Evolutionary conservation across 2,797 vertebrate genomes (phyloP).

Genomic region (Poecilia wingei): DNA sequence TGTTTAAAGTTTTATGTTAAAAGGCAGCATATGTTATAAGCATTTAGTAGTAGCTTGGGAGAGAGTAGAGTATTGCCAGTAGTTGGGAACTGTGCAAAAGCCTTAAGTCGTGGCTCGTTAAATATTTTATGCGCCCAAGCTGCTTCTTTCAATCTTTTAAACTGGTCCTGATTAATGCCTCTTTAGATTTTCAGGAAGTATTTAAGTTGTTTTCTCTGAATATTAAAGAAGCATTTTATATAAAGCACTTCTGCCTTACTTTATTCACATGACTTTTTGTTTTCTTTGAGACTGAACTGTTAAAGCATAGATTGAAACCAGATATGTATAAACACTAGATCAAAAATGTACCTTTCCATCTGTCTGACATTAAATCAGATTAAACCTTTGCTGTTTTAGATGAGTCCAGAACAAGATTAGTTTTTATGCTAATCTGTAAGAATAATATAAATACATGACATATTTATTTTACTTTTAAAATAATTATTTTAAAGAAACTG

Average conservation of each 20-base stretch:
- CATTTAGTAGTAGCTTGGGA: background rate
- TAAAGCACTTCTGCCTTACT: background rate
- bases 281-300: background rate
- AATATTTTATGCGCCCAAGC: background rate
- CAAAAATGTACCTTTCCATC: background rate
- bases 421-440: background rate
- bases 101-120: background rate
- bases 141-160: background rate
- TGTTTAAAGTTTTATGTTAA: conserved; percentile 4
- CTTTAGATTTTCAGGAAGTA: background rate
- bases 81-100: conserved; percentile 1
- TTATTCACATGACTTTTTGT: background rate
- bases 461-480: background rate
- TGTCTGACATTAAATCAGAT: background rate
- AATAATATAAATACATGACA: background rate
- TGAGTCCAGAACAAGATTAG: background rate
- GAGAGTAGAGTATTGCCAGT: background rate
- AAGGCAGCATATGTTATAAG: background rate
- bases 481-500: background rate
- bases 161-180: background rate
- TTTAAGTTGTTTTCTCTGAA: background rate
- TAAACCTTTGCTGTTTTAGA: background rate
- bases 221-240: background rate
- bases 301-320: background rate
- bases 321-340: background rate